Evolutionary conservation across 2,888 invertebrate genomes (phyloP).

Genomic region (Xestia rhomboidea): DNA sequence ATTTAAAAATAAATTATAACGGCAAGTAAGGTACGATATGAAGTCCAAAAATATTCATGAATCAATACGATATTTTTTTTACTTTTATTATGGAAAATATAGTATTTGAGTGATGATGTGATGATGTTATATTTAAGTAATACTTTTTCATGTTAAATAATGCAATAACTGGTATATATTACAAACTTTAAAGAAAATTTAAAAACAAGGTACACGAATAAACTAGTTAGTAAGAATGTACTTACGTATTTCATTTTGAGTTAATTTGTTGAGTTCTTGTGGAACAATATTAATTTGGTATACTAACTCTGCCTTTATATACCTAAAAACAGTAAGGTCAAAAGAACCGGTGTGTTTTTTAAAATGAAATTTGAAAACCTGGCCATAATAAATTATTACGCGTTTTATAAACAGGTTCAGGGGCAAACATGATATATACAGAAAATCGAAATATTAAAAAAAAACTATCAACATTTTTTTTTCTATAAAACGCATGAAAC

Average conservation of each 20-base stretch:
- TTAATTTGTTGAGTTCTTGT: conserved; percentile 9
- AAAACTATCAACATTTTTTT: not conserved
- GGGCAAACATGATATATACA: not conserved
- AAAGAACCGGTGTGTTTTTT: not conserved
- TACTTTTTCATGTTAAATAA: too few species aligned
- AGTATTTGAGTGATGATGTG: too few species aligned
- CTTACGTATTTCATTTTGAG: conserved; percentile 35
- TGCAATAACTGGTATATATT: too few species aligned
- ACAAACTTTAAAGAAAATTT: too few species aligned
- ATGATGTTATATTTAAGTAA: too few species aligned
- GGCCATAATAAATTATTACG: not conserved
- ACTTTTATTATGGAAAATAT: too few species aligned
- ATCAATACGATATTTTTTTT: too few species aligned
- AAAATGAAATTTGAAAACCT: not conserved
- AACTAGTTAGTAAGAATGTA: not conserved
- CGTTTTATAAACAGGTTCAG: not conserved
- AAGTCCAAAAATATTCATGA: too few species aligned
- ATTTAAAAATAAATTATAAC: too few species aligned
- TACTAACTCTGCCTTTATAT: not conserved
- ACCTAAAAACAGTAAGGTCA: conserved; percentile 18
- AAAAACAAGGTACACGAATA: not conserved
- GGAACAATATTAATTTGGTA: conserved; percentile 16
- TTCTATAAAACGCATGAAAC: not conserved
- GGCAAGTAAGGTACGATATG: too few species aligned
- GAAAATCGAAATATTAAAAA: not conserved